Evolutionary conservation across 2,797 vertebrate genomes (phyloP), one percentile per base, ranked within the genome.

Genomic region (Halcyon chelicuti): DNA sequence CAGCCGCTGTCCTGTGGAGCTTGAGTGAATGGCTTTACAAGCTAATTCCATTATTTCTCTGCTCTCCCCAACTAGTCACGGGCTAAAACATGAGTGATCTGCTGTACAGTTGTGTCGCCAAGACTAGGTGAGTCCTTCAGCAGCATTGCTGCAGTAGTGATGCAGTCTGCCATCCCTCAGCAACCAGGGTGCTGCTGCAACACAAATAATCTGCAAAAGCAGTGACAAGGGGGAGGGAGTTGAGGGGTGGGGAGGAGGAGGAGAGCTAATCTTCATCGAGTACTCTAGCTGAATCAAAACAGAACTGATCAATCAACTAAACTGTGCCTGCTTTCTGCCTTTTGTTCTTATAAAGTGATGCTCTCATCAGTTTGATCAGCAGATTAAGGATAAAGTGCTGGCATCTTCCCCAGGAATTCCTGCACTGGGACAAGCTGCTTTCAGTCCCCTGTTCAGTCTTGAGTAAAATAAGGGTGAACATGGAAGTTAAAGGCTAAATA

Each of bases 361-460:
- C 82, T 95, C 90, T 96, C 57, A 26, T 44, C 25, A 37, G 89
- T 85, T 78, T 15, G 65, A 93, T 96, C 94, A 94, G 96, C 88
- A 95, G 93, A 96, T 95, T 90, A 95, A 75, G 90, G 97, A 94
- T 68, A n/a, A 87, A 94, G 79, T 16, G 70, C 90, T 98, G 97
- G 96, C 95, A 88, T 52, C 84, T n/a, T 18, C 96, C 96, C 93
- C 94, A 86, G 96, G 55, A 79, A 14, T 26, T 78, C 57, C 93
- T 94, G 96, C 92, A 73, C 86, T 77, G 89, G 89, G 85, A 40
- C 35, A 44, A 62, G 67, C 93, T 96, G 96, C 95, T 54, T 80
- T 10, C 63, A 42, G 74, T 40, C 40, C 22, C 10, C 9, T 55
- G 51, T 25, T 93, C 25, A 2, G 67, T 20, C 84, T 63, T 71